Evolutionary conservation across 2,888 invertebrate genomes (phyloP).

Genomic region (Cosmia trapezina): DNA sequence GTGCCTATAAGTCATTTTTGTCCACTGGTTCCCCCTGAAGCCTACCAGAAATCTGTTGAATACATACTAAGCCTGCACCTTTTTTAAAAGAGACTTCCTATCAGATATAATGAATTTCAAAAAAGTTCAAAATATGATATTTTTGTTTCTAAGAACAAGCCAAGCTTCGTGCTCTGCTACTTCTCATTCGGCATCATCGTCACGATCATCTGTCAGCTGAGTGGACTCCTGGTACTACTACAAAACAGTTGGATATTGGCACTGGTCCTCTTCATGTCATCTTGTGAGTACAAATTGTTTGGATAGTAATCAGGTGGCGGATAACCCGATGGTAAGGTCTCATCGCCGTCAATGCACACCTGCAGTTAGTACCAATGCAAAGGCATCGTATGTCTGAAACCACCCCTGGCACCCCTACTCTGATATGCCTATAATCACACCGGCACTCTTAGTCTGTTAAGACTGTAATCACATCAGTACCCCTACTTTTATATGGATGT

Average conservation of each 20-base stretch:
- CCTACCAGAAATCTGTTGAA: background rate
- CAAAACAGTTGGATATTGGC: constrained; percentile 63
- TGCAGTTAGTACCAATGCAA: too few species aligned
- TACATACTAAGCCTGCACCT: background rate
- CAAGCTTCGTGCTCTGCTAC: constrained; percentile 66
- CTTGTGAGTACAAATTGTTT: constrained; percentile 65
- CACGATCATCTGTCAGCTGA: constrained; percentile 65
- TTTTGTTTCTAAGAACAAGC: constrained; percentile 66
- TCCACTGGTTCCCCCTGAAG: too few species aligned
- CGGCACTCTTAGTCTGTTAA: too few species aligned
- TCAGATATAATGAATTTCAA: background rate
- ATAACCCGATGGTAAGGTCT: background rate
- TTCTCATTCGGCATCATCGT: constrained; percentile 69
- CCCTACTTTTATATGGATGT: too few species aligned
- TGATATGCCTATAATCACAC: too few species aligned
- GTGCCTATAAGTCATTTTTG: background rate
- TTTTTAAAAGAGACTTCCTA: background rate
- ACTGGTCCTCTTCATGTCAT: constrained; percentile 36
- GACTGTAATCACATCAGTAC: too few species aligned
- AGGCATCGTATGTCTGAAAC: background rate
- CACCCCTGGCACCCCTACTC: too few species aligned
- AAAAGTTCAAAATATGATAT: background rate
- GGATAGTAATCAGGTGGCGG: background rate
- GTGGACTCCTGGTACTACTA: constrained; percentile 66
- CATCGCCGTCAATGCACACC: background rate